These are phyloP conservation scores for Gymnopithys bicolor DNA, from an alignment of 2,797 vertebrate genomes.

Conservation along the genomic window DNA sequence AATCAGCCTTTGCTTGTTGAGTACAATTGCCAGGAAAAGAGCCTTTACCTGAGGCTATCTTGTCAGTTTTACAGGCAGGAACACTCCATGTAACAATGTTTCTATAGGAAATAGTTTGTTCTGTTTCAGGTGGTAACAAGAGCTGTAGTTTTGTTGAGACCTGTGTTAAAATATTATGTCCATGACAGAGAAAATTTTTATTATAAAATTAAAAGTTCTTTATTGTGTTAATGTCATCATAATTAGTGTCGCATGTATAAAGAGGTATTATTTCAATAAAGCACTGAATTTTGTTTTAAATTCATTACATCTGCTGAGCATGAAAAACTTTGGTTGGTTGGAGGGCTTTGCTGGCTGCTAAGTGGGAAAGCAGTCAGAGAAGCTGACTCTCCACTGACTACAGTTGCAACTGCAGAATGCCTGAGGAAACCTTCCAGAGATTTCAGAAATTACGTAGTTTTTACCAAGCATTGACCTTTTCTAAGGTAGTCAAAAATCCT, in stretches of 20 bases:
- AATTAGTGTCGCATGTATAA: background rate
- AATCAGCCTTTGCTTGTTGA: background rate
- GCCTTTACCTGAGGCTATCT: background rate
- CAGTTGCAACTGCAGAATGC: rapidly evolving
- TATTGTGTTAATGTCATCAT: background rate
- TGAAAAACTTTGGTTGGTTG: background rate
- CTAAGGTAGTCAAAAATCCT: background rate
- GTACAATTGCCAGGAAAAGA: background rate
- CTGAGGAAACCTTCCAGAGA: background rate
- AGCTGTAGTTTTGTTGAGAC: background rate
- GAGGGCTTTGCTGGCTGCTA: background rate
- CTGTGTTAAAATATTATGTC: background rate
- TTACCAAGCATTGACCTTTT: background rate
- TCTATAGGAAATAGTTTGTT: background rate
- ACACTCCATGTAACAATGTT: background rate
- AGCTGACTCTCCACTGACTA: background rate
- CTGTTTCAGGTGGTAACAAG: background rate
- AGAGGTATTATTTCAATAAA: background rate
- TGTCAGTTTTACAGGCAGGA: background rate
- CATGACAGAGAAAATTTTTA: background rate
- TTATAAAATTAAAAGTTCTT: background rate
- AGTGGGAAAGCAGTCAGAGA: background rate
- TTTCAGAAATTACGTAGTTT: background rate
- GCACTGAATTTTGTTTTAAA: background rate
- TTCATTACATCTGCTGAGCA: background rate